These are phyloP conservation scores for Coenonympha arcania DNA, from an alignment of 2,888 invertebrate species.

Conservation along the genomic window DNA sequence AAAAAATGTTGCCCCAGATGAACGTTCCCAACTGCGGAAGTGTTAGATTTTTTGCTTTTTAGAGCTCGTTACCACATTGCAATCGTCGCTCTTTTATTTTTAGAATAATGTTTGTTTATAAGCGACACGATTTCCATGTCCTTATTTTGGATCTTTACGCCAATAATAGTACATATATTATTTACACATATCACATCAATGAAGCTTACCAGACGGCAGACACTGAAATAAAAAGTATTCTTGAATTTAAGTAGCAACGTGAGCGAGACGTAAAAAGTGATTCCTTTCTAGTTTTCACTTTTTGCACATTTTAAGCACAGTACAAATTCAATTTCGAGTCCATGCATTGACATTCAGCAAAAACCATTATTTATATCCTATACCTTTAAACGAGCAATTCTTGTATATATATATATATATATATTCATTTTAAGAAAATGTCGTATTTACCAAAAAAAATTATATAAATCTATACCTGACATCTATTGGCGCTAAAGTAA, in stretches of 20 bases:
- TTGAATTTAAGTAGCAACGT: background rate
- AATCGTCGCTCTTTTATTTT: constrained; percentile 14
- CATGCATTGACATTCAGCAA: background rate
- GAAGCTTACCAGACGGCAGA: background rate
- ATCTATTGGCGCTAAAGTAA: too few species aligned
- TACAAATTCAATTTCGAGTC: background rate
- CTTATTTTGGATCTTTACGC: background rate
- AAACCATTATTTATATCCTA: too few species aligned
- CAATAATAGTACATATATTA: background rate
- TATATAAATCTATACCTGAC: too few species aligned
- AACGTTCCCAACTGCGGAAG: constrained; percentile 10
- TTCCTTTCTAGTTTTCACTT: background rate
- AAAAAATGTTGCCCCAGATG: constrained; percentile 12
- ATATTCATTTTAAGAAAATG: too few species aligned
- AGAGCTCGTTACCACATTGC: constrained; percentile 13
- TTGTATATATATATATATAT: too few species aligned
- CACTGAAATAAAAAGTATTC: background rate
- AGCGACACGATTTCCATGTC: constrained; percentile 7
- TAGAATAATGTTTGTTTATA: constrained; percentile 13
- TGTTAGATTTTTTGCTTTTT: constrained; percentile 14
- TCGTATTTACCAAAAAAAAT: too few species aligned
- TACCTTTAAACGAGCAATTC: too few species aligned
- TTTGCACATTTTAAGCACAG: background rate
- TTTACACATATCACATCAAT: background rate
- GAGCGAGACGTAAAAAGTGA: background rate